Conservation (phyloP, 2,888 invertebrate species). For the Drosophila borborema region DNA sequence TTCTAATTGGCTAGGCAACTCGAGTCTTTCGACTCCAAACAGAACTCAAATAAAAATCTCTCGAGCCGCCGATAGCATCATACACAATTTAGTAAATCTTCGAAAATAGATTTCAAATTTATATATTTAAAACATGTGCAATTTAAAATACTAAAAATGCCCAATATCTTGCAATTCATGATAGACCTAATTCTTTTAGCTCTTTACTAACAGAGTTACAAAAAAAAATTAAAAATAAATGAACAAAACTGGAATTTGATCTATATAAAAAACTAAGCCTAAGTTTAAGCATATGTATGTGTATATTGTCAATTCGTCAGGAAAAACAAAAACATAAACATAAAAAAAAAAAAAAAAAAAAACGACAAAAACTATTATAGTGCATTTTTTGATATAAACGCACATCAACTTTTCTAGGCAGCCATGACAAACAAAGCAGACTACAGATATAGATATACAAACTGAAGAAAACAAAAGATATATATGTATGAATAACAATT, state of each 20-base stretch:
- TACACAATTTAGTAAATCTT: neutral
- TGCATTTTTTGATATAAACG: conserved; percentile 41
- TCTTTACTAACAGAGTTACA: conserved; percentile 8
- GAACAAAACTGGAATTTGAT: conserved; percentile 52
- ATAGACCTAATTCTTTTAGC: neutral
- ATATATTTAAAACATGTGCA: too few relatives aligned
- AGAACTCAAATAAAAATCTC: too few relatives aligned
- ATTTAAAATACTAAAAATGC: neutral
- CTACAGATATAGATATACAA: conserved; percentile 34
- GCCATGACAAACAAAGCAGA: conserved; percentile 55
- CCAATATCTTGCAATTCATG: neutral
- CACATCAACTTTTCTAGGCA: conserved; percentile 38
- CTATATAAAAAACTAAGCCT: conserved; percentile 49
- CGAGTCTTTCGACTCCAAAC: too few relatives aligned
- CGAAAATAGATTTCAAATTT: neutral
- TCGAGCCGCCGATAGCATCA: neutral
- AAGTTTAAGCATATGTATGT: conserved; percentile 33
- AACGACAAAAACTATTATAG: conserved; percentile 24
- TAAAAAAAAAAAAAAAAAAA: neutral
- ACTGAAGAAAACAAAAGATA: conserved; percentile 16
- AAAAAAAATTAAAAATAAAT: neutral
- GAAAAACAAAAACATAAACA: conserved; percentile 8
- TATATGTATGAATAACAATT: conserved; percentile 24
- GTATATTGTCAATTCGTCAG: conserved; percentile 69
- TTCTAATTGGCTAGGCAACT: too few relatives aligned